These are phyloP conservation scores for Ailurus styani DNA, from an alignment of 2,113 vertebrate genomes.

Conservation along the genomic window DNA sequence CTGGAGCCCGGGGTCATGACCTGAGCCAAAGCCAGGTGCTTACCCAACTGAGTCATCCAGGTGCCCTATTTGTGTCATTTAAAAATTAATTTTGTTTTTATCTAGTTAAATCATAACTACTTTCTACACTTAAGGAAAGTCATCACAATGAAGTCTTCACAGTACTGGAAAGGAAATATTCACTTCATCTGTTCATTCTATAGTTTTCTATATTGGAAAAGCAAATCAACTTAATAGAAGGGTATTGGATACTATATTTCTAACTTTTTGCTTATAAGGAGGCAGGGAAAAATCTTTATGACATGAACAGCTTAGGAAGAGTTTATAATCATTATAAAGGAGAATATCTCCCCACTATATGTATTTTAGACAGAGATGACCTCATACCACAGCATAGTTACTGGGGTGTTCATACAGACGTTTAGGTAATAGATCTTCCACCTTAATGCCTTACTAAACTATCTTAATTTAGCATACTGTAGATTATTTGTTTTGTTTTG, in stretches of 20 bases:
- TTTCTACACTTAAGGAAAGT: not conserved
- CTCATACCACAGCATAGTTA: not conserved
- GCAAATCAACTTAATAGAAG: constrained; percentile 45
- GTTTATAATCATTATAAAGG: constrained; percentile 64
- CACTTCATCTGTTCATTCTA: not conserved
- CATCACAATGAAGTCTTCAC: not conserved
- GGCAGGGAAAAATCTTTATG: constrained; percentile 60
- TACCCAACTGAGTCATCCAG: too few species aligned
- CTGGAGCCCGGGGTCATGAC: too few species aligned
- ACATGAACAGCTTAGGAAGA: constrained; percentile 56
- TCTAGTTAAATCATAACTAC: not conserved
- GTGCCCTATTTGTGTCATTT: too few species aligned
- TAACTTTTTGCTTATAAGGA: constrained; percentile 70
- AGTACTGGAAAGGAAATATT: not conserved
- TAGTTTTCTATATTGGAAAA: not conserved
- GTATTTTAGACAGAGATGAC: constrained; percentile 50
- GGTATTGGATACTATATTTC: constrained; percentile 52
- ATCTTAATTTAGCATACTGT: constrained; percentile 24
- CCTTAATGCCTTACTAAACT: not conserved
- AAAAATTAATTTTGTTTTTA: not conserved
- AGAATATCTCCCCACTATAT: not conserved
- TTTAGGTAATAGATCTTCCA: not conserved
- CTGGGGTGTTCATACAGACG: not conserved
- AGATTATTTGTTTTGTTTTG: constrained; percentile 19
- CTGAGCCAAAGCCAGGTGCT: too few species aligned